Evolutionary conservation across 2,888 invertebrate species (phyloP), one percentile per base, ranked within the genome.

Genomic region (Hydriomena furcata): DNA sequence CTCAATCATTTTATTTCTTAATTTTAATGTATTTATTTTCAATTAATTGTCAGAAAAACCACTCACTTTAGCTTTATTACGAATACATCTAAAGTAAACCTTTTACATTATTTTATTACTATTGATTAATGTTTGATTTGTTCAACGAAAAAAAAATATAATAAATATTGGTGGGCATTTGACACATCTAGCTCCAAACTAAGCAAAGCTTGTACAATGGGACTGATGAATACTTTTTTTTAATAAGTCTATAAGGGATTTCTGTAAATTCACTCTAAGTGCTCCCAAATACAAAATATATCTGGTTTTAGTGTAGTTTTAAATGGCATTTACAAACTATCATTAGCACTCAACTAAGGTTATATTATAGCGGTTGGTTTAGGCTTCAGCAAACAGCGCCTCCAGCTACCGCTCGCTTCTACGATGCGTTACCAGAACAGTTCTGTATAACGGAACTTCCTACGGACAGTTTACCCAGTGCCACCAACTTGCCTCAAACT

Each of bases 401-500:
- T 42, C 56, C 59, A 52, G 68, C 61, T 57, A 56, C 49, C 50
- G 51, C 27, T 50, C 59, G 55, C 61, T 59, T 53, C 60, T 43
- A 47, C 58, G 52, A 54, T 61, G 67, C 63, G 63, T 65, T 62
- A 50, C 64, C 55, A 54, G 49, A 36, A 47, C 55, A 27, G 49
- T 49, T 56, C 48, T 53, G 41, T 35, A 46, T 50, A 49, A 53
- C 51, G 43, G 52, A 73, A 75, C 66, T 73, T 73, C 63, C 60
- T 52, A 66, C 67, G 65, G 73, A 67, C 73, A 76, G 71, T 73
- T 75, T 76, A 75, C 69, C 65, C 70, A 64, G 62, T 61, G 63
- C 66, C 54, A 59, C 63, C 56, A 68, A 77, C 73, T 79, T 74
- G 77, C 71, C 73, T 53, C 60, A 53, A 78, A 79, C 78, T 82